These are phyloP conservation scores for Perccottus glenii DNA, from an alignment of 2,113 vertebrate species.

Conservation along the genomic window DNA sequence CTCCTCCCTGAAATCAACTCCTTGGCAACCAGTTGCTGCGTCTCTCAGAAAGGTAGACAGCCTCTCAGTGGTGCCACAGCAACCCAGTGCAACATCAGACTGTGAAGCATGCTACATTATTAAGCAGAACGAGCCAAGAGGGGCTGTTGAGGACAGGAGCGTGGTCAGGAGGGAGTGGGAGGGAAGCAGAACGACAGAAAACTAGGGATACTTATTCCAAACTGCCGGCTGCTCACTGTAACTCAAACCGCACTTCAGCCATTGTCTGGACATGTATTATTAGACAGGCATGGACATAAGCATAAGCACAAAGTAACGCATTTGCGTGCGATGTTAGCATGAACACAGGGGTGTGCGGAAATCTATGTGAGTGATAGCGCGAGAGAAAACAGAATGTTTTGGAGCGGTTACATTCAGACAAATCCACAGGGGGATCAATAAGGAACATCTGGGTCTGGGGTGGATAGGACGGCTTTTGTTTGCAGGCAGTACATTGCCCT, in stretches of 20 bases:
- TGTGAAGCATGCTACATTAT: constrained; percentile 77
- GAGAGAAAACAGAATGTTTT: constrained; percentile 52
- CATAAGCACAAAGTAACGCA: constrained; percentile 23
- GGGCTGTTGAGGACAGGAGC: constrained; percentile 47
- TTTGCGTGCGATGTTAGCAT: constrained; percentile 12
- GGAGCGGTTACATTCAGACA: constrained; percentile 73
- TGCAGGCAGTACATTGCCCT: constrained; percentile 67
- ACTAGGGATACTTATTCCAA: constrained; percentile 1
- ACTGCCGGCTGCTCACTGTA: constrained; percentile 31
- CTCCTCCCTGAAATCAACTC: constrained; percentile 68
- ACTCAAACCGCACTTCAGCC: constrained; percentile 43
- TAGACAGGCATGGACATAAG: constrained; percentile 25
- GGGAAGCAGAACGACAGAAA: constrained; percentile 9
- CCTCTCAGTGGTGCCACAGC: constrained; percentile 68
- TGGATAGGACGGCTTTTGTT: constrained; percentile 74
- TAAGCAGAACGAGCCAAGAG: constrained; percentile 68
- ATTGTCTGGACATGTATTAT: constrained; percentile 20
- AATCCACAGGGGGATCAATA: constrained; percentile 75
- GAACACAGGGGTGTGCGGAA: constrained; percentile 21
- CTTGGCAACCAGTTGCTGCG: constrained; percentile 75
- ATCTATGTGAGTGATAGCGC: constrained; percentile 23
- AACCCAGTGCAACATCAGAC: constrained; percentile 73
- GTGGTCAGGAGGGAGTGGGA: constrained; percentile 29
- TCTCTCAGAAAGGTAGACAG: constrained; percentile 73
- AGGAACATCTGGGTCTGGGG: constrained; percentile 77